These are phyloP conservation scores for Ranitomeya variabilis DNA, from an alignment of 2,113 vertebrate genomes.

Conservation along the genomic window DNA sequence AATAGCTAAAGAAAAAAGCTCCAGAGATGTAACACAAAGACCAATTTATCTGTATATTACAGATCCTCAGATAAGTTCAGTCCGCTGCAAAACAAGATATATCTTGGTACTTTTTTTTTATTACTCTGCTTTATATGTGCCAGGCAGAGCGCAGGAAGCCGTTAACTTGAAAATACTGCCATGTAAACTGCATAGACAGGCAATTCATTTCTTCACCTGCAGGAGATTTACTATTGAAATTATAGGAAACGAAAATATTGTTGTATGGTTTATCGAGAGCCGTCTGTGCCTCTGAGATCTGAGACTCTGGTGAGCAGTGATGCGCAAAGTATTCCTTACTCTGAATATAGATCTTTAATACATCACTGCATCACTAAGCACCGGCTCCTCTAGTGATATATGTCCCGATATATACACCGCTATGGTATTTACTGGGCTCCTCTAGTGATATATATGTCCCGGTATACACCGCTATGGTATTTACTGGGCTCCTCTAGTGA, in stretches of 20 bases:
- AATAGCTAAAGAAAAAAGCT: not conserved
- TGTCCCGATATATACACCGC: not conserved
- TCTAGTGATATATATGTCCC: not conserved
- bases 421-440: not conserved
- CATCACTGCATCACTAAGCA: not conserved
- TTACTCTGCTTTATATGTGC: slow-evolving; percentile 18
- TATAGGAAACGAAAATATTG: slow-evolving; percentile 45
- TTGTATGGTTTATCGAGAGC: slow-evolving; percentile 32
- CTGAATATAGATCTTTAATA: not conserved
- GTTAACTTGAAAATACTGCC: slow-evolving; percentile 31
- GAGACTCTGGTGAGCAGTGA: not conserved
- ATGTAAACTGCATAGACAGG: slow-evolving; percentile 31
- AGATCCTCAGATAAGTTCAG: slow-evolving; percentile 38
- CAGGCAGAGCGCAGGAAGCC: slow-evolving; percentile 12
- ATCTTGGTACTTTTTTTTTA: slow-evolving; percentile 30
- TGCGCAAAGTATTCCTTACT: not conserved
- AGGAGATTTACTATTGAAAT: slow-evolving; percentile 32
- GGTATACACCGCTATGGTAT: not conserved
- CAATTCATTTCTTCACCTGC: slow-evolving; percentile 36
- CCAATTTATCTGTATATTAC: slow-evolving; percentile 47
- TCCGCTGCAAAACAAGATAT: slow-evolving; percentile 35
- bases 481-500: not conserved
- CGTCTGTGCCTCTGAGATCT: not conserved
- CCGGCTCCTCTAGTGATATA: not conserved
- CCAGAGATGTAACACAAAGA: slow-evolving; percentile 18